Conservation (phyloP, 2,797 vertebrate species). For the Melanotaenia boesemani region DNA sequence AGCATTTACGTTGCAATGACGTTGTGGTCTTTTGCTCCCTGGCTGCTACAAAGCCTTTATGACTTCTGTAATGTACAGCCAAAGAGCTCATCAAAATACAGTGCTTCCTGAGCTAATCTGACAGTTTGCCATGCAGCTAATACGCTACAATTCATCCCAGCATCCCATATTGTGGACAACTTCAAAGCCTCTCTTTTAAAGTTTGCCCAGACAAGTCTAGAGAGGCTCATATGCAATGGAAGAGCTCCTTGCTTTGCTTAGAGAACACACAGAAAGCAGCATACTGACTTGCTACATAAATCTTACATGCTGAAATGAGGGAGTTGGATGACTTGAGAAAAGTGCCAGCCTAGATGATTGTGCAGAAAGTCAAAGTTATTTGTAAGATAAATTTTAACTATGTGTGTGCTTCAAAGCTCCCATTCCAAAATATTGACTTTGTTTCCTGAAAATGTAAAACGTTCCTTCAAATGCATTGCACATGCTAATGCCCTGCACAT, state of each 20-base stretch:
- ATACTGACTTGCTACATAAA: constrained; percentile 32
- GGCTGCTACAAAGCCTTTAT: constrained; percentile 21
- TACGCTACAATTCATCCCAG: constrained; percentile 37
- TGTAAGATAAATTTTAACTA: not conserved
- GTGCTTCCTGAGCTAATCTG: constrained; percentile 38
- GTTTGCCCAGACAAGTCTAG: constrained; percentile 50
- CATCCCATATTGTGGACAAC: constrained; percentile 55
- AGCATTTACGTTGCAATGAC: constrained; percentile 35
- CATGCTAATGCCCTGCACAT: not conserved
- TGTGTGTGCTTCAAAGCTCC: not conserved
- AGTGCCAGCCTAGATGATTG: constrained; percentile 1
- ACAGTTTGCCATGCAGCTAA: constrained; percentile 26
- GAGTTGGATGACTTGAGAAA: constrained; percentile 27
- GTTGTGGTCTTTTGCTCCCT: constrained; percentile 12
- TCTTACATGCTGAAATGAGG: constrained; percentile 17
- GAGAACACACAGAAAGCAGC: constrained; percentile 34
- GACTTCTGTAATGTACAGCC: constrained; percentile 33
- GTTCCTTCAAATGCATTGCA: not conserved
- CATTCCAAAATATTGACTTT: constrained; percentile 5
- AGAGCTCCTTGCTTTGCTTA: constrained; percentile 25
- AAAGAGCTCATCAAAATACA: constrained; percentile 41
- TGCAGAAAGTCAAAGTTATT: not conserved
- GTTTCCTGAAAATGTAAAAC: constrained; percentile 18
- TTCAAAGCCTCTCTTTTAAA: constrained; percentile 67
- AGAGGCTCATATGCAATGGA: constrained; percentile 36